Conservation (phyloP, 2,888 invertebrate species). For the Chalcosyrphus nemorum region DNA sequence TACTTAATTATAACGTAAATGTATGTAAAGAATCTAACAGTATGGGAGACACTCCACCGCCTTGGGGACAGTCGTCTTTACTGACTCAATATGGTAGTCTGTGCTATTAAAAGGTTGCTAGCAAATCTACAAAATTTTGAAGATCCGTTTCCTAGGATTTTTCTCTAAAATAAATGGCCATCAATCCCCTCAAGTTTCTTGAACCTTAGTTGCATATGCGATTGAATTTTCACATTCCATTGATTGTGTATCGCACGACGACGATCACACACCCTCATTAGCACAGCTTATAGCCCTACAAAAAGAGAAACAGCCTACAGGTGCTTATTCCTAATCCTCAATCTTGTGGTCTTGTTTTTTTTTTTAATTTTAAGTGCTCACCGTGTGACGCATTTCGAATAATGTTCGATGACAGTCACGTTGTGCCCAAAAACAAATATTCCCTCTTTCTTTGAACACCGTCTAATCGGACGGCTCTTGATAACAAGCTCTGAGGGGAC, state of each 20-base stretch:
- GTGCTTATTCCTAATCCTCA: background rate
- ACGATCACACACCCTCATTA: background rate
- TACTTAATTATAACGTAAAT: too few species aligned
- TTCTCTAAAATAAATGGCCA: too few species aligned
- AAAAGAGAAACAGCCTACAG: background rate
- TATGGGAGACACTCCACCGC: too few species aligned
- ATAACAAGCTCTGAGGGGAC: background rate
- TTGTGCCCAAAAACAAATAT: background rate
- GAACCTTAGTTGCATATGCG: background rate
- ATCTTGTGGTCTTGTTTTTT: too few species aligned
- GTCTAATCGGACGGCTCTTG: background rate
- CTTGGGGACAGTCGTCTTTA: too few species aligned
- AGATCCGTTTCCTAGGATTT: too few species aligned
- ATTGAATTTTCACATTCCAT: background rate
- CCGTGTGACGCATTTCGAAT: constrained; percentile 17
- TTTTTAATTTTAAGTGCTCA: background rate
- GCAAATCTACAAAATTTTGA: too few species aligned
- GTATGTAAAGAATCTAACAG: too few species aligned
- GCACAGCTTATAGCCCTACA: background rate
- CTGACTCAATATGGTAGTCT: too few species aligned
- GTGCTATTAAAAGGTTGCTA: too few species aligned
- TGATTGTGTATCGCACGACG: background rate
- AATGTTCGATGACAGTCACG: background rate
- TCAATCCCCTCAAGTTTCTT: constrained; percentile 9
- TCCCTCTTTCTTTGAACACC: background rate